Evolutionary conservation across 2,113 vertebrate species (phyloP).

Genomic region (Forbesichthys papilliferus): DNA sequence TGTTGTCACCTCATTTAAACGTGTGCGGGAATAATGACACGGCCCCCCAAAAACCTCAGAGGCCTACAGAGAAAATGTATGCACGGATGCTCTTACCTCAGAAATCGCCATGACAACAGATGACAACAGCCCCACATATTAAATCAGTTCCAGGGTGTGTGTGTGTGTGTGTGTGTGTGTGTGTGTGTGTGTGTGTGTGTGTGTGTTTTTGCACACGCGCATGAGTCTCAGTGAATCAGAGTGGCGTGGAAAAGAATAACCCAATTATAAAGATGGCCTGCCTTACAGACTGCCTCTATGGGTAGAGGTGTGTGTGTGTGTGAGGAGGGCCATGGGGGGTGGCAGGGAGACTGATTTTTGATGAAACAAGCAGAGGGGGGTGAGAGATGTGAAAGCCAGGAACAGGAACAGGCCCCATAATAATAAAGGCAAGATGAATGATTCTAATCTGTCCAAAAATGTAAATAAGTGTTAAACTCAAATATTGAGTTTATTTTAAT

Average conservation of each 20-base stretch:
- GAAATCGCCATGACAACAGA: slow-evolving; percentile 48
- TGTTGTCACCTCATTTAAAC: too few species aligned
- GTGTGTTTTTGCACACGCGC: slow-evolving; percentile 3
- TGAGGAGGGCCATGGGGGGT: slow-evolving; percentile 15
- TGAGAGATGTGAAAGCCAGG: slow-evolving; percentile 10
- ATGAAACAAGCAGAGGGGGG: slow-evolving; percentile 50
- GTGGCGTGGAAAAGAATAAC: slow-evolving; percentile 71
- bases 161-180: slow-evolving; percentile 25
- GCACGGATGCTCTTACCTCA: slow-evolving; percentile 60
- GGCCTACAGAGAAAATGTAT: slow-evolving; percentile 32
- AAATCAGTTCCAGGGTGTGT: slow-evolving; percentile 30
- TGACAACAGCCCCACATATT: slow-evolving; percentile 54
- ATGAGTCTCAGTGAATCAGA: slow-evolving; percentile 72
- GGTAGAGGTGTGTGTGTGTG: slow-evolving; percentile 35
- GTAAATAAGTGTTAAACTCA: slow-evolving; percentile 38
- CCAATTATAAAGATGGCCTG: slow-evolving; percentile 75
- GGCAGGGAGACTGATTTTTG: slow-evolving; percentile 53
- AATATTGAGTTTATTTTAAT: slow-evolving; percentile 62
- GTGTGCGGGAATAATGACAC: too few species aligned
- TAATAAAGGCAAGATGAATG: too few species aligned
- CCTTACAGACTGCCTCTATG: slow-evolving; percentile 63
- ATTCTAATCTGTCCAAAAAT: slow-evolving; percentile 28
- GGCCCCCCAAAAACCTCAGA: slow-evolving; percentile 19
- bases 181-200: background rate
- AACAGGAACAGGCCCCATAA: background rate